Evolutionary conservation across 2,113 vertebrate species (phyloP), one percentile per base, ranked within the genome.

Genomic region (Synchiropus splendidus): DNA sequence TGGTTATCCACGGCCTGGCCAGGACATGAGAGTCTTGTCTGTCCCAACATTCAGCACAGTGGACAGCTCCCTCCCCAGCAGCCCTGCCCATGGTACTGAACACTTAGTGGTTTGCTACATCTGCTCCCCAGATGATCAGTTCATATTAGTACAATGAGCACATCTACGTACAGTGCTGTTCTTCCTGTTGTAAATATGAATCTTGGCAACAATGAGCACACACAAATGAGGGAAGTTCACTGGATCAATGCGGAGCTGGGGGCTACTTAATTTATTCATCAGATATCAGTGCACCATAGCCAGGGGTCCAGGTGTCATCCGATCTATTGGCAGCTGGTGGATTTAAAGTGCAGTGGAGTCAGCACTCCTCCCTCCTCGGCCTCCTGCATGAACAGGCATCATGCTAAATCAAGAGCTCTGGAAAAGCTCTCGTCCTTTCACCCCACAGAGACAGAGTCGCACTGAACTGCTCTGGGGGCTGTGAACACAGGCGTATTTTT

Each of bases 391-490:
- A 75, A 67, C 56, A 65, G 68, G 58, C 68, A 42, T 71, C 73
- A 69, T 77, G 64, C 68, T 65, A 71, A 73, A 73, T 81, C 75
- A 77, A 73, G 66, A 71, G 56, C 66, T 61, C 54, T 52, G 44
- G 48, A 45, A 50, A 56, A 63, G 51, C 54, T 52, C 2, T n/a
- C 46, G 63, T 61, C 70, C 63, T 61, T 39, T 51, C 67, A 67
- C 56, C 65, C 69, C 32, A 1, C 2, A 11, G 56, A 68, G 65
- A 76, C 51, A 45, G 39, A 48, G 36, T 18, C 16, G 50, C 36
- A 48, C n/a, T 45, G 45, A 47, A 51, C 48, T 27, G 12, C 18
- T 12, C 51, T 27, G 17, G 27, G 18, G 9, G 18, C 3, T n/a
- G n/a, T n/a, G n/a, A 9, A 16, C 11, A 34, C 4, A 31, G 16